A percentile compares a stretch with the other conserved stretches of the same genome.
Evolutionary conservation across 2,113 vertebrate genomes (phyloP).

Genomic region (Microcebus ravelobensis): DNA sequence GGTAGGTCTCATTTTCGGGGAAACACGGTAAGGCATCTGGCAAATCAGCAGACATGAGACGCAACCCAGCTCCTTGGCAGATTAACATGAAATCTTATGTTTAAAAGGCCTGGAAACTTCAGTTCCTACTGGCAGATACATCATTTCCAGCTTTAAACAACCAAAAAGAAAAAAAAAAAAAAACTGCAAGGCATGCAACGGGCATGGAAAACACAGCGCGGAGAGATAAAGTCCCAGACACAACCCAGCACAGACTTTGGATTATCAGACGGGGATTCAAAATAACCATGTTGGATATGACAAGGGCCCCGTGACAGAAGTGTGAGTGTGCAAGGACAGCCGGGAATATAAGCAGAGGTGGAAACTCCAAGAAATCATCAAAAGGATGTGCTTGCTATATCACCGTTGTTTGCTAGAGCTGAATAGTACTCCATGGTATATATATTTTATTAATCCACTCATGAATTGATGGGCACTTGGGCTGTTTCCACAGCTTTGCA

Average conservation of each 20-base stretch:
- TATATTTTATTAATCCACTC: too few relatives aligned
- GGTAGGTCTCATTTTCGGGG: too few relatives aligned
- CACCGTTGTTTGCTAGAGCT: too few relatives aligned
- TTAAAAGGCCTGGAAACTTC: accelerated
- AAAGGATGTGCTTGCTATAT: too few relatives aligned
- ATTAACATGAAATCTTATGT: accelerated
- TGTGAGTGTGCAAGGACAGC: background rate
- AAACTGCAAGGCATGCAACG: accelerated
- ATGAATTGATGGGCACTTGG: too few relatives aligned
- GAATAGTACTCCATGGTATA: too few relatives aligned
- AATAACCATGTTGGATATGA: accelerated
- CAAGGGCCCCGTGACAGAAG: accelerated
- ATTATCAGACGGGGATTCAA: accelerated
- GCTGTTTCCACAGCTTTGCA: too few relatives aligned
- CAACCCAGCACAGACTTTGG: accelerated
- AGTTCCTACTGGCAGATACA: accelerated
- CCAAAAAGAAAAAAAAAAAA: background rate
- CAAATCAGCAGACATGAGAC: accelerated
- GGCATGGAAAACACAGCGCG: too few relatives aligned
- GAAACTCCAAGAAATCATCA: background rate
- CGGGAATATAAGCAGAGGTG: background rate
- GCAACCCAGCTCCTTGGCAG: accelerated
- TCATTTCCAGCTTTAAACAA: background rate
- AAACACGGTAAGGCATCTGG: accelerated
- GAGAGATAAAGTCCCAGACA: background rate